Conservation (phyloP, 2,888 invertebrate species). For the Callimorpha dominula region DNA sequence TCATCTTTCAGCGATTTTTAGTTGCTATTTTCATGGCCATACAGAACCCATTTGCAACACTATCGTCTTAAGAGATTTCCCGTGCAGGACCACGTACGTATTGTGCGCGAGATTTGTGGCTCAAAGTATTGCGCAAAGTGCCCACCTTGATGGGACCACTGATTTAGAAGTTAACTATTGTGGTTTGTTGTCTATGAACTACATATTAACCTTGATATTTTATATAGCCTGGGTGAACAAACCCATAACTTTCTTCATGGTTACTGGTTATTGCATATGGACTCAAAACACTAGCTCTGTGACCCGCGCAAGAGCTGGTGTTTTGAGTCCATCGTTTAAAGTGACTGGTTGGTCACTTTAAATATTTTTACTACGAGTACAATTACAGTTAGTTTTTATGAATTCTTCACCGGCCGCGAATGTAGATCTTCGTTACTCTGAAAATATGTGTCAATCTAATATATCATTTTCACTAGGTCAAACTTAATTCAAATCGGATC, state of each 20-base stretch:
- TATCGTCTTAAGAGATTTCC: conserved; percentile 60
- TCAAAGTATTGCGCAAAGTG: conserved; percentile 56
- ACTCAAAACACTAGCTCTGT: no score
- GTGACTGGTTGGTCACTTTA: no score
- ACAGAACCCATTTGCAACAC: conserved; percentile 56
- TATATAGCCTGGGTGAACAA: background rate
- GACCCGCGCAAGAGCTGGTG: no score
- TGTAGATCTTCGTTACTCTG: no score
- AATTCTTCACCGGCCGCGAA: no score
- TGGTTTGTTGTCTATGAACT: conserved; percentile 16
- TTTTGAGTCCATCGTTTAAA: no score
- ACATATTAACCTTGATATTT: background rate
- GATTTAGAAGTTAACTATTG: conserved; percentile 29
- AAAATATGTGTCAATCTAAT: no score
- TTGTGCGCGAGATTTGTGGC: conserved; percentile 58
- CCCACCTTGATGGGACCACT: conserved; percentile 45
- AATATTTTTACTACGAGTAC: no score
- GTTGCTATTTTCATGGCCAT: conserved; percentile 37
- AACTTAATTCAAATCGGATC: no score
- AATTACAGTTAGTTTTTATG: no score
- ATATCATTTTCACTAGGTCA: no score
- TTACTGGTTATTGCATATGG: background rate
- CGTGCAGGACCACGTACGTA: conserved; percentile 38
- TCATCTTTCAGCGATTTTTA: background rate
- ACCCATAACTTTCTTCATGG: background rate